Percentiles rank a stretch among this genome's conserved stretches.
Evolutionary conservation across 2,113 vertebrate species (phyloP).

Genomic region (Lepidothrix coronata): DNA sequence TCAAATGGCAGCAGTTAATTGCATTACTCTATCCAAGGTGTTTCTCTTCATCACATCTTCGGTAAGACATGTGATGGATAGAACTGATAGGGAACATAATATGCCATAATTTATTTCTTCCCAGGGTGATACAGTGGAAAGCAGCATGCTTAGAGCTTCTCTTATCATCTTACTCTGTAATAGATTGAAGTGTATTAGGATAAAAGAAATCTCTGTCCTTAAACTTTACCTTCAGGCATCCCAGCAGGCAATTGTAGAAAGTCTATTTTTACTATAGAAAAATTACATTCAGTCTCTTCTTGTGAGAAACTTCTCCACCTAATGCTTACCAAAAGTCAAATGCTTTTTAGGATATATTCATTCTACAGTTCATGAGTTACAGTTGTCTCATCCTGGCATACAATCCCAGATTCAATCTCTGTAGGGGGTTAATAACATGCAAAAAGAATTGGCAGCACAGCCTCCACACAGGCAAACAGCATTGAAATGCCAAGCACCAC

Average conservation of each 20-base stretch:
- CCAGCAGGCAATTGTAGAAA: not conserved
- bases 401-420: not conserved
- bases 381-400: not conserved
- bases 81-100: conserved; percentile 28
- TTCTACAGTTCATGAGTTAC: not conserved
- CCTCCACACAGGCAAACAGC: not conserved
- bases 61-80: not conserved
- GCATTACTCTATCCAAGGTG: conserved; percentile 5
- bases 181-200: conserved; percentile 29
- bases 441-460: not conserved
- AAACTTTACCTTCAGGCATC: conserved; percentile 28
- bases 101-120: conserved; percentile 44
- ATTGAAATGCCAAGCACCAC: not conserved
- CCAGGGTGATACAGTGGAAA: not conserved
- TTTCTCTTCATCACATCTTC: conserved; percentile 1
- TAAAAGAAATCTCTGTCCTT: conserved; percentile 32
- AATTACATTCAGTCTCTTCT: not conserved
- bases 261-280: not conserved
- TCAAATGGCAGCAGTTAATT: conserved; percentile 26
- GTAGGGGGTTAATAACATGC: not conserved
- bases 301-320: not conserved
- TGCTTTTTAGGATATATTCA: not conserved
- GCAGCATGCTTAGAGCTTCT: not conserved
- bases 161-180: conserved; percentile 4
- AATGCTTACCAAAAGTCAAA: not conserved